Percentiles rank a stretch among this genome's conserved stretches.
phyloP scores from a whole-genome alignment of 2,797 vertebrate species.

The Heterohyrax brucei region DNA sequence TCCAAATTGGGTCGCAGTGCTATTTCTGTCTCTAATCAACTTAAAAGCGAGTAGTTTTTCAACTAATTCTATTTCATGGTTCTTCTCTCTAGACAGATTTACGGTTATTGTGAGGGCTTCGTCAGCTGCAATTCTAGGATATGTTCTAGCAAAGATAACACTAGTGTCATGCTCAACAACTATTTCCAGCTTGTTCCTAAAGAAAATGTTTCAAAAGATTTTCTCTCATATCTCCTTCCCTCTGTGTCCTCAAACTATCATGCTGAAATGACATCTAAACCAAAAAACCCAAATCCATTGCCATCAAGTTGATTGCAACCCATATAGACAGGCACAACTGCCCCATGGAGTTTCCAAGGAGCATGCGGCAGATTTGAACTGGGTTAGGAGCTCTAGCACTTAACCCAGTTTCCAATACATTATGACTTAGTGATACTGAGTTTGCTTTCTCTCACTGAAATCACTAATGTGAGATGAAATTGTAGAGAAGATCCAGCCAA shows the following conservation, averaged over 20 bases:
- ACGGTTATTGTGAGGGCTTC: slow-evolving; percentile 53
- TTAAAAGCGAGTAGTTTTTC: slow-evolving; percentile 71
- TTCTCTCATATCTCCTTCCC: slow-evolving; percentile 73
- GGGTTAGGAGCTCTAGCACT: too few relatives aligned
- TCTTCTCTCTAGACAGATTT: slow-evolving; percentile 67
- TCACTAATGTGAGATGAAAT: neutral
- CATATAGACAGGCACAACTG: too few relatives aligned
- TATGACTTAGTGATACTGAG: slow-evolving; percentile 63
- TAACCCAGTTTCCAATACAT: neutral
- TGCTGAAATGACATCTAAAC: slow-evolving; percentile 77
- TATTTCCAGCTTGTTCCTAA: slow-evolving; percentile 81
- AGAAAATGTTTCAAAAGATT: slow-evolving; percentile 84
- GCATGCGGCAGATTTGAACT: too few relatives aligned
- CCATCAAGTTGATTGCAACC: too few relatives aligned
- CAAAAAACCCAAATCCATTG: too few relatives aligned
- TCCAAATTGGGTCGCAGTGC: slow-evolving; percentile 22
- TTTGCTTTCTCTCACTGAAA: neutral
- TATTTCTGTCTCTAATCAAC: slow-evolving; percentile 76
- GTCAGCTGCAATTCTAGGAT: slow-evolving; percentile 76
- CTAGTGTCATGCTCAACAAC: slow-evolving; percentile 77
- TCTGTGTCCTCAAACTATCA: slow-evolving; percentile 77
- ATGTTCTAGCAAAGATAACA: slow-evolving; percentile 70
- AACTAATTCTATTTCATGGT: slow-evolving; percentile 70
- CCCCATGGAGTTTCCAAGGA: too few relatives aligned
- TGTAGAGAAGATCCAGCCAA: neutral